Evolutionary conservation across 2,888 invertebrate genomes (phyloP).

Genomic region (Tuberolachnus salignus): DNA sequence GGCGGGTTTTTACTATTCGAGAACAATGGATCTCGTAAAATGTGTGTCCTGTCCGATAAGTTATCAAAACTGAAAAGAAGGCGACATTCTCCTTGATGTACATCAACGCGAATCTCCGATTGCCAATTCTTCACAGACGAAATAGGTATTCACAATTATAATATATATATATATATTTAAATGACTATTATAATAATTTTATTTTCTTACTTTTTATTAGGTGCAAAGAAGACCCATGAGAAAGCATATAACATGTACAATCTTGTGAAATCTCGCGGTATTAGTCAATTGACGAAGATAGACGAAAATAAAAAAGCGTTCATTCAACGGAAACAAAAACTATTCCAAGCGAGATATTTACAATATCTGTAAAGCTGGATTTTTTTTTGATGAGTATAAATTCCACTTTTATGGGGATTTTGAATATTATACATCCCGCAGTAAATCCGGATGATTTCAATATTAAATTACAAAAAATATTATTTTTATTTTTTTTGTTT

Average conservation of each 20-base stretch:
- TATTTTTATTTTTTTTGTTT: no score
- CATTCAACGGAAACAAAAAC: conserved; percentile 82
- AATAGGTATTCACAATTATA: no score
- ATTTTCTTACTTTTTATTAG: neutral
- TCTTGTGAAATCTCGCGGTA: neutral
- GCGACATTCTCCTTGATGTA: conserved; percentile 71
- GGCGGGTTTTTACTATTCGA: conserved; percentile 83
- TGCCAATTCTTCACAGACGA: no score
- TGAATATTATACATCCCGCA: no score
- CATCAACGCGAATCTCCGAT: no score
- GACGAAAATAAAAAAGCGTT: conserved; percentile 75
- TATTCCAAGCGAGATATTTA: conserved; percentile 61
- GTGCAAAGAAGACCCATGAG: neutral
- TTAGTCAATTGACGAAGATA: conserved; percentile 61
- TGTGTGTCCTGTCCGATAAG: conserved; percentile 82
- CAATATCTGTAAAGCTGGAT: conserved; percentile 72
- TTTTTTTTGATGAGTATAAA: conserved; percentile 84
- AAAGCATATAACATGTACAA: neutral
- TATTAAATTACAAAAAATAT: no score
- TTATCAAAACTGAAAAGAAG: conserved; percentile 79
- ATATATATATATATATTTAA: no score
- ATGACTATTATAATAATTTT: conserved; percentile 57
- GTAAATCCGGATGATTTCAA: no score
- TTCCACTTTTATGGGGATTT: neutral
- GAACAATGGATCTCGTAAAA: conserved; percentile 76